Conservation (phyloP, 2,888 invertebrate species). For the Drosophila neonasuta region DNA sequence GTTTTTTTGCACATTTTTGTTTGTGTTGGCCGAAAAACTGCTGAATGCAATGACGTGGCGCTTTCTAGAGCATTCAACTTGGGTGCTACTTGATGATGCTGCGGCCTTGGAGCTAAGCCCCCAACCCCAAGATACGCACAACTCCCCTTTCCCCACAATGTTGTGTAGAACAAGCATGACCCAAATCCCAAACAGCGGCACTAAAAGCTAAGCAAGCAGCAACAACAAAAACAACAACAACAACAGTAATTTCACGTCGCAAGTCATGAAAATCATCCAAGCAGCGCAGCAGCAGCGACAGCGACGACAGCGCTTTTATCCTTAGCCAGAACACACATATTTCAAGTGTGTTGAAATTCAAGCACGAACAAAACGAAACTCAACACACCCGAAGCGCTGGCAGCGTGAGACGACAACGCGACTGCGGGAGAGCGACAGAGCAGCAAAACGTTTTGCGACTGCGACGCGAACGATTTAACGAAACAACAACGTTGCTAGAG, state of each 20-base stretch:
- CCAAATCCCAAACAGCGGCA: conserved; percentile 45
- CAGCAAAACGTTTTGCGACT: conserved; percentile 23
- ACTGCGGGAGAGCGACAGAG: conserved; percentile 6
- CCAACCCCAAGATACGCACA: background rate
- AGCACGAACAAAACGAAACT: conserved; percentile 22
- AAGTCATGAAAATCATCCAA: conserved; percentile 26
- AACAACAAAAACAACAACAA: background rate
- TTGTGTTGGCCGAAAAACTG: background rate
- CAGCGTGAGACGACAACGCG: background rate
- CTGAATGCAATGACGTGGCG: conserved; percentile 18
- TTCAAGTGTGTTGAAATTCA: conserved; percentile 37
- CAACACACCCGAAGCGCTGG: conserved; percentile 34
- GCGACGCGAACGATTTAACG: conserved; percentile 49
- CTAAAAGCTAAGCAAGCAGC: conserved; percentile 29
- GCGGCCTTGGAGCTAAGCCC: conserved; percentile 34
- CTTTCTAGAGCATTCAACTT: conserved; percentile 37
- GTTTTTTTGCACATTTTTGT: background rate
- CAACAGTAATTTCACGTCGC: conserved; percentile 26
- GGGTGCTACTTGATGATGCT: conserved; percentile 25
- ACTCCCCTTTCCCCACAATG: background rate
- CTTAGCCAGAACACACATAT: conserved; percentile 16
- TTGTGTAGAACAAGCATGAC: conserved; percentile 35
- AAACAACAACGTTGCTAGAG: conserved; percentile 22
- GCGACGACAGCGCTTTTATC: conserved; percentile 20
- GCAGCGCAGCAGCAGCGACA: conserved; percentile 1